These are phyloP conservation scores for Phaonia tiefii DNA, from an alignment of 2,888 invertebrate species.

Conservation along the genomic window DNA sequence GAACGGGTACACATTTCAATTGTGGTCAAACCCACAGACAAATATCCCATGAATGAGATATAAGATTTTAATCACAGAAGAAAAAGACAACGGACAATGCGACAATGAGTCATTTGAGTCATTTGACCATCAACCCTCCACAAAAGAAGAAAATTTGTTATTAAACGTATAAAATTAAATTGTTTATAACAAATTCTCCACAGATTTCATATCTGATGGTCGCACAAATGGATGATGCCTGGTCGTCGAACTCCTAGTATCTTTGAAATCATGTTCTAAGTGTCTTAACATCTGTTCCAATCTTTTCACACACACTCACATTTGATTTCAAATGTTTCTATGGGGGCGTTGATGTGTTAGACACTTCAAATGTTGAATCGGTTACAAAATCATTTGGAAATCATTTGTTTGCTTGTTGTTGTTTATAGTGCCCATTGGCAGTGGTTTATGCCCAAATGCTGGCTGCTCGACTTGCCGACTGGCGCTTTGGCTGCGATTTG, in stretches of 20 bases:
- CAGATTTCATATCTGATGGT: not conserved
- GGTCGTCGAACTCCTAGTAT: not conserved
- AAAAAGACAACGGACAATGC: too few relatives aligned
- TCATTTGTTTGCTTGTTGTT: not conserved
- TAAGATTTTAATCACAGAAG: constrained; percentile 19
- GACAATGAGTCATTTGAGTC: constrained; percentile 11
- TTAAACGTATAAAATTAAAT: constrained; percentile 25
- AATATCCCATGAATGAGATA: not conserved
- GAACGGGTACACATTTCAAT: constrained; percentile 23
- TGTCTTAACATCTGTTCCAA: constrained; percentile 38
- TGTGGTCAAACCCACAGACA: constrained; percentile 3
- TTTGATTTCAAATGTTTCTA: not conserved
- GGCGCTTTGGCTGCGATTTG: constrained; percentile 2
- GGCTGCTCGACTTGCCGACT: not conserved
- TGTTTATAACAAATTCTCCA: constrained; percentile 35
- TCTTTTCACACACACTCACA: not conserved
- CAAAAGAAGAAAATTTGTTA: constrained; percentile 16
- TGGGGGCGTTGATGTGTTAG: constrained; percentile 61
- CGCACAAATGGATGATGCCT: not conserved
- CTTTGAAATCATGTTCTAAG: constrained; percentile 31
- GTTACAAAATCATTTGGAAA: constrained; percentile 34
- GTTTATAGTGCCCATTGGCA: not conserved
- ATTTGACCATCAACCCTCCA: not conserved
- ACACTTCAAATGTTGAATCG: constrained; percentile 7
- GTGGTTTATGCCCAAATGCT: not conserved